These are phyloP conservation scores for Crenichthys baileyi DNA, from an alignment of 2,797 vertebrate genomes.

Conservation along the genomic window DNA sequence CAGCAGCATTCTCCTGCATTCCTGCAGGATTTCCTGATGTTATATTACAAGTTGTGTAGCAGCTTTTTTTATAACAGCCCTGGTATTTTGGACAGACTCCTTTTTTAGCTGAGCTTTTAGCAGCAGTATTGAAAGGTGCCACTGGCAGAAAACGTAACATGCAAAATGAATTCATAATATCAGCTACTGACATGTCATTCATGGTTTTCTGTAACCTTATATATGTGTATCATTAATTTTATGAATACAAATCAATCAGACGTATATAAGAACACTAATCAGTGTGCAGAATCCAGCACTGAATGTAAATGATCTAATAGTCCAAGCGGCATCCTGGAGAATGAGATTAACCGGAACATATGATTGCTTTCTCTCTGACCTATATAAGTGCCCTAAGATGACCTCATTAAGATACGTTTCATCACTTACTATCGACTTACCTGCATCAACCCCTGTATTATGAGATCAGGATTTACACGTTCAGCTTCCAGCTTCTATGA, in stretches of 20 bases:
- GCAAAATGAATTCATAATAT: slow-evolving; percentile 21
- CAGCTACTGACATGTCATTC: slow-evolving; percentile 24
- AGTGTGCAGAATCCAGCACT: neutral
- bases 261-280: neutral
- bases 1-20: slow-evolving; percentile 12
- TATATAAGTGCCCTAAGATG: slow-evolving; percentile 1
- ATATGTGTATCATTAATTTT: neutral
- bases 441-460: too few species aligned
- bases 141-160: slow-evolving; percentile 20
- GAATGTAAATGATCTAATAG: neutral
- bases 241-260: neutral
- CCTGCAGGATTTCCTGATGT: slow-evolving; percentile 18
- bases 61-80: slow-evolving; percentile 18
- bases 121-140: slow-evolving; percentile 7
- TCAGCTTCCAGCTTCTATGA: too few species aligned
- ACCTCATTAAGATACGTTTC: slow-evolving; percentile 35
- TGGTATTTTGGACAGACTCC: slow-evolving; percentile 25
- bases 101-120: slow-evolving; percentile 19
- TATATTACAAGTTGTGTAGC: slow-evolving; percentile 39
- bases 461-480: too few species aligned
- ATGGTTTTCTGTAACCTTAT: slow-evolving; percentile 3
- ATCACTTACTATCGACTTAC: too few species aligned
- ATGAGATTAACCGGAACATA: neutral
- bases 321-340: neutral
- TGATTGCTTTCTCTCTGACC: neutral